Percentiles rank a stretch among this genome's conserved stretches.
Conservation (phyloP, 2,797 vertebrate genomes). For the Notolepis coatsorum region DNA sequence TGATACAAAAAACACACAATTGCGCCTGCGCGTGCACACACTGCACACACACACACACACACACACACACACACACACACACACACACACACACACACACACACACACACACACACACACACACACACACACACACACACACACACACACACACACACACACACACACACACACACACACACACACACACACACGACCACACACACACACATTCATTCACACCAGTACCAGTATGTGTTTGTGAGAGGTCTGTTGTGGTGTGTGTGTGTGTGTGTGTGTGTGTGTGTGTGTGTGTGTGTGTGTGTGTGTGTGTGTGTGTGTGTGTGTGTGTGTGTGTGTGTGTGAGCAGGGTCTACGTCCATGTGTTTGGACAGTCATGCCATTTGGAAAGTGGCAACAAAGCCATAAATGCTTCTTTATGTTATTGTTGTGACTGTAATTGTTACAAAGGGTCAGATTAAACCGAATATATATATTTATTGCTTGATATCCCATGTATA, state of each 20-base stretch:
- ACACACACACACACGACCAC: slow-evolving; percentile 26
- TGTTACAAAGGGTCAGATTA: no score
- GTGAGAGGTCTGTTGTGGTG: neutral
- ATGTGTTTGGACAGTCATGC: no score
- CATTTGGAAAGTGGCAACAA: no score
- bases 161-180: slow-evolving; percentile 15
- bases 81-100: slow-evolving; percentile 28
- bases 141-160: neutral
- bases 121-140: neutral
- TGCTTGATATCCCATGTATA: no score
- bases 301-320: slow-evolving; percentile 1
- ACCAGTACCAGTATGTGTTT: neutral
- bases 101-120: slow-evolving; percentile 11
- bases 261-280: slow-evolving; percentile 63
- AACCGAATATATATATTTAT: no score
- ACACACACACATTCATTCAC: slow-evolving; percentile 22
- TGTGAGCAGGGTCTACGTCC: no score
- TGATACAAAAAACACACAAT: slow-evolving; percentile 2
- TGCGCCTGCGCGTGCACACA: neutral
- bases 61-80: neutral
- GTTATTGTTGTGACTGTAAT: no score
- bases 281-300: slow-evolving; percentile 10
- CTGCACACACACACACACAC: slow-evolving; percentile 2
- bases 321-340: slow-evolving; percentile 11
- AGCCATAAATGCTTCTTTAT: no score